Evolutionary conservation across 2,113 vertebrate genomes (phyloP).

Genomic region (Psettodes erumei): DNA sequence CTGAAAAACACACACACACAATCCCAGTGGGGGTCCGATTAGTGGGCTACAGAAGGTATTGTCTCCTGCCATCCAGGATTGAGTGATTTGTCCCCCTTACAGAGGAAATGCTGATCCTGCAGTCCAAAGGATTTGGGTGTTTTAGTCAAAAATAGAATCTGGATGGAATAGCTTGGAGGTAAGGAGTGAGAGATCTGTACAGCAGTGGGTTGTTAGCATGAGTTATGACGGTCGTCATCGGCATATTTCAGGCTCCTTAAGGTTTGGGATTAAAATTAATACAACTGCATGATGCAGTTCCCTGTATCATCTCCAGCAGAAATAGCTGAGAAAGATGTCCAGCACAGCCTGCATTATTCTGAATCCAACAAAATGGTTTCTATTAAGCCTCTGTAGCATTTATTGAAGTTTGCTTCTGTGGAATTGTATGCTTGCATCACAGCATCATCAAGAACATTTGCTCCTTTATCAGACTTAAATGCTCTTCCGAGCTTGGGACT

Average conservation of each 20-base stretch:
- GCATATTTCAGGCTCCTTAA: conserved; percentile 35
- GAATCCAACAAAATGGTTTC: conserved; percentile 39
- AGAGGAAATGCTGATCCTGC: conserved; percentile 65
- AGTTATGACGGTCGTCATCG: conserved; percentile 23
- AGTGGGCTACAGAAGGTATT: conserved; percentile 68
- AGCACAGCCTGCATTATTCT: conserved; percentile 35
- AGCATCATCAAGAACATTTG: conserved; percentile 42
- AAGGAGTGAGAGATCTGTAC: conserved; percentile 7
- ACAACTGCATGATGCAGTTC: conserved; percentile 13
- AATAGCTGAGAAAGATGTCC: conserved; percentile 44
- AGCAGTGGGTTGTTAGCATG: conserved; percentile 19
- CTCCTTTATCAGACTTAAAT: conserved; percentile 49
- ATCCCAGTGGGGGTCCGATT: conserved; percentile 61
- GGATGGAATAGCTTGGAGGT: conserved; percentile 32
- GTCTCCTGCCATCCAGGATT: conserved; percentile 57
- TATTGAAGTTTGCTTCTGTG: conserved; percentile 37
- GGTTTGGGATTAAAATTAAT: conserved; percentile 26
- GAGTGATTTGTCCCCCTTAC: conserved; percentile 56
- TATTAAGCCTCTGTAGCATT: conserved; percentile 26
- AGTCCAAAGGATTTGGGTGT: conserved; percentile 52
- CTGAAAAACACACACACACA: conserved; percentile 54
- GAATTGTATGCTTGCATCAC: conserved; percentile 41
- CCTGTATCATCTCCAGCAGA: conserved; percentile 33
- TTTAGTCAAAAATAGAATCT: conserved; percentile 56
- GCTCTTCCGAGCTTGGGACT: conserved; percentile 54